These are phyloP conservation scores for human (Homo sapiens) DNA, from an alignment of 2,113 vertebrate species.

Conservation along the genomic window GRCh38 chr3:172388501-172389000, in stretches of 20 bases:
- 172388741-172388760: background rate
- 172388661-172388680: background rate
- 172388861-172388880: background rate
- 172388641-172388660: background rate
- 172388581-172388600: background rate
- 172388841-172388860: background rate
- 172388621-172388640: background rate
- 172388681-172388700: no score
- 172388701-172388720: background rate
- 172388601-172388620: background rate
- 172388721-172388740: background rate
- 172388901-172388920: background rate
- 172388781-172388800: background rate
- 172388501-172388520: slow-evolving; percentile 43
- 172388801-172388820: background rate
- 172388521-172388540: slow-evolving; percentile 22
- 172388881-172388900: background rate
- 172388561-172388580: background rate
- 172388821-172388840: background rate
- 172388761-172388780: accelerated
- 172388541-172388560: slow-evolving; percentile 19
- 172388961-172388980: background rate
- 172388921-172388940: background rate
- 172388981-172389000: background rate
- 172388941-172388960: background rate